Conservation (phyloP, 1,140 invertebrate species). For the Trissolcus basalis region DNA sequence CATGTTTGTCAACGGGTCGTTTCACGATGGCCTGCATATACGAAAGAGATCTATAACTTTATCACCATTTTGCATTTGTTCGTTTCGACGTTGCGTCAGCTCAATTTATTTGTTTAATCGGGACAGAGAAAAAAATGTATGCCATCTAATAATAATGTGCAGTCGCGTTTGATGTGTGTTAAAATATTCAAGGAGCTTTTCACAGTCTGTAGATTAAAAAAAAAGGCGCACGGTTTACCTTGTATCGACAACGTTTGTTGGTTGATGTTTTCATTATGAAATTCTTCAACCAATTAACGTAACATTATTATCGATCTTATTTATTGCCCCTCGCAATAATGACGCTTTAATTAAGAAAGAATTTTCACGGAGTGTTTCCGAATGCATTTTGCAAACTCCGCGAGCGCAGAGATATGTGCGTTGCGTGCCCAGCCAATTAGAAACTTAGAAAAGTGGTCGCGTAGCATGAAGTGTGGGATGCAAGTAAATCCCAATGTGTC, state of each 20-base stretch:
- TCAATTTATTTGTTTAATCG: not conserved
- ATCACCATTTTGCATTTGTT: conserved; percentile 1
- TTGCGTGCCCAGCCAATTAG: conserved; percentile 43
- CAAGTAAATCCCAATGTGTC: conserved; percentile 46
- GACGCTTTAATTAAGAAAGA: conserved; percentile 44
- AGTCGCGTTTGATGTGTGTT: too few species aligned
- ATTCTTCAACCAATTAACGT: conserved; percentile 20
- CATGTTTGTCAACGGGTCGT: conserved; percentile 53
- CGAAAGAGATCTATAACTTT: conserved; percentile 17
- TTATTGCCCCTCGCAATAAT: conserved; percentile 29
- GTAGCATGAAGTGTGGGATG: conserved; percentile 42
- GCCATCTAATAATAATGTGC: too few species aligned
- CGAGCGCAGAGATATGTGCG: conserved; percentile 25
- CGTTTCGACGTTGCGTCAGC: not conserved
- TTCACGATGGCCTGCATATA: conserved; percentile 29
- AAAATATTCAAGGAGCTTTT: too few species aligned
- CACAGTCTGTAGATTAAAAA: too few species aligned
- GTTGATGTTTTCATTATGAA: not conserved
- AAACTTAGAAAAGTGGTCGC: conserved; percentile 47
- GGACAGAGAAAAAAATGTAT: too few species aligned
- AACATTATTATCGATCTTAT: conserved; percentile 23
- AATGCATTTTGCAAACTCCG: conserved; percentile 41
- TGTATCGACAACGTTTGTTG: not conserved
- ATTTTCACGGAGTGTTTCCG: conserved; percentile 28
- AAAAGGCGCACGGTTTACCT: too few species aligned